These are phyloP conservation scores for Leucozona laternaria DNA, from an alignment of 2,888 invertebrate genomes.

Conservation along the genomic window DNA sequence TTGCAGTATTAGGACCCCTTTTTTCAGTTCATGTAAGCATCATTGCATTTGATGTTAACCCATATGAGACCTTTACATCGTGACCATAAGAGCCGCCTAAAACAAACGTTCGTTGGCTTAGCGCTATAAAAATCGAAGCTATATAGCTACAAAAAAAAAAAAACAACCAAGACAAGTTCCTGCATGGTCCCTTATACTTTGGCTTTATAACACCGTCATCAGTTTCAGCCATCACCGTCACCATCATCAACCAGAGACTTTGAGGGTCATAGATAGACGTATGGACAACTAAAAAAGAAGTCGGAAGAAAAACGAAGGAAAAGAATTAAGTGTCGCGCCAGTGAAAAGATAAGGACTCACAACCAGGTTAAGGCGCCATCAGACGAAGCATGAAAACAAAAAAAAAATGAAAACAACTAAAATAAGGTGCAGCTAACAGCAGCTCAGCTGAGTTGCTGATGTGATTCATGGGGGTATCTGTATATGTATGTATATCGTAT, in stretches of 20 bases:
- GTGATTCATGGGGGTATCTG: constrained; percentile 69
- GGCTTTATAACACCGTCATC: constrained; percentile 38
- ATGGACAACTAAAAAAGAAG: constrained; percentile 49
- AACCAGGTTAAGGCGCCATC: constrained; percentile 67
- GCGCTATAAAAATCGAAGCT: constrained; percentile 60
- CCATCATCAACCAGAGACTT: constrained; percentile 47
- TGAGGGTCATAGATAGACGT: constrained; percentile 68
- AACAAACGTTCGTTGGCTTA: constrained; percentile 46
- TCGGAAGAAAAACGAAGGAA: constrained; percentile 59
- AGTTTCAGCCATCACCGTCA: constrained; percentile 35
- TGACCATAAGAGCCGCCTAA: constrained; percentile 31
- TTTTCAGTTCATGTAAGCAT: constrained; percentile 11
- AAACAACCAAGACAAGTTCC: constrained; percentile 39
- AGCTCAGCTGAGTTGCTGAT: constrained; percentile 46
- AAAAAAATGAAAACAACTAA: constrained; percentile 20
- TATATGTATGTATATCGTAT: constrained; percentile 36
- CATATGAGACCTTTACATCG: constrained; percentile 47
- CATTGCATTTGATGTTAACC: constrained; percentile 44
- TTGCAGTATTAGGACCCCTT: constrained; percentile 39
- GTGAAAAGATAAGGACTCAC: constrained; percentile 71
- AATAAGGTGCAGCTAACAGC: constrained; percentile 71
- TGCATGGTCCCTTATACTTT: constrained; percentile 52
- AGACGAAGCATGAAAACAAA: constrained; percentile 46
- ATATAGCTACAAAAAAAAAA: background rate
- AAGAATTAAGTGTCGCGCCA: constrained; percentile 70